Percentiles rank a stretch among this genome's conserved stretches.
phyloP scores from a whole-genome alignment of 1,140 invertebrate species.

The silkworm (Bombyx mori) region DNA sequence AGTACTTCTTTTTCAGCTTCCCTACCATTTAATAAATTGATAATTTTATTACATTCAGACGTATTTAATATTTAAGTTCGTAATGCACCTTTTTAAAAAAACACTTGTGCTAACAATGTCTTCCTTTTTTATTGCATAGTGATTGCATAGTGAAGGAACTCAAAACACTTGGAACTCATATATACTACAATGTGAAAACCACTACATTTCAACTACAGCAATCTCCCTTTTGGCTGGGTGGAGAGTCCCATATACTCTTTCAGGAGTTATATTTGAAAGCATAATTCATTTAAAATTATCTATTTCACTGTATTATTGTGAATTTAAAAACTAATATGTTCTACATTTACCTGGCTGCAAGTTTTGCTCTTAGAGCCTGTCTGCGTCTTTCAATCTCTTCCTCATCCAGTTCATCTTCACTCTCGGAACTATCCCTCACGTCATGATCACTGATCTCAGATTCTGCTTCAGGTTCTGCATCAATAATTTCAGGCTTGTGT shows the following conservation, averaged over 20 bases:
- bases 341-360: slow-evolving; percentile 45
- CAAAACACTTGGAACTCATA: too few species aligned
- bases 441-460: slow-evolving; percentile 47
- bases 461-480: slow-evolving; percentile 73
- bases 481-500: slow-evolving; percentile 72
- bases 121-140: too few species aligned
- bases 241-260: too few species aligned
- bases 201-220: too few species aligned
- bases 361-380: slow-evolving; percentile 73
- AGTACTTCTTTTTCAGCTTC: slow-evolving; percentile 85
- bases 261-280: too few species aligned
- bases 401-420: slow-evolving; percentile 77
- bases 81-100: too few species aligned
- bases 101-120: too few species aligned
- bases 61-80: too few species aligned
- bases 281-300: too few species aligned
- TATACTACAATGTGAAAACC: too few species aligned
- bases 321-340: neutral
- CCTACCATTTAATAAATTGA: slow-evolving; percentile 50
- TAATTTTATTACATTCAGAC: neutral
- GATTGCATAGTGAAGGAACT: too few species aligned
- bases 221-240: too few species aligned
- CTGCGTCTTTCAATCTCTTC: slow-evolving; percentile 88
- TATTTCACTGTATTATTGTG: neutral
- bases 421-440: slow-evolving; percentile 74